These are phyloP conservation scores for Aelia acuminata DNA, from an alignment of 2,888 invertebrate genomes.

Conservation along the genomic window DNA sequence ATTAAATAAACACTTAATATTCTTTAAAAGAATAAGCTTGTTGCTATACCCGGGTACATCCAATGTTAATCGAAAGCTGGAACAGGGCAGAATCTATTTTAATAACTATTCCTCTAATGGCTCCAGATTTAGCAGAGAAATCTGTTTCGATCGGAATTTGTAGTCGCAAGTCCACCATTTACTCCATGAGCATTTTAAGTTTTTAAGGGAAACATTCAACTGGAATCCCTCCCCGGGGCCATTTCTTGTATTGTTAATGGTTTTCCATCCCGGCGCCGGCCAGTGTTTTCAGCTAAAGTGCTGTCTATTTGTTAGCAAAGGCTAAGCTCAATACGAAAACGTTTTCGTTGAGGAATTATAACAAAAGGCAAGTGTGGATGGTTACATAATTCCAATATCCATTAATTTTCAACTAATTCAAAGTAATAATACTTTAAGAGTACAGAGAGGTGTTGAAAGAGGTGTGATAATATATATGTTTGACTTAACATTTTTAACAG, in stretches of 20 bases:
- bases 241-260: conserved; percentile 46
- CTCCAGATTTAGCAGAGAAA: neutral
- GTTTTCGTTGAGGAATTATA: neutral
- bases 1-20: too few relatives aligned
- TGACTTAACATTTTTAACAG: too few relatives aligned
- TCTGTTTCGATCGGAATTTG: neutral
- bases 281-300: neutral
- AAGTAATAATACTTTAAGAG: too few relatives aligned
- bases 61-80: neutral
- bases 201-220: conserved; percentile 43
- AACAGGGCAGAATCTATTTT: neutral
- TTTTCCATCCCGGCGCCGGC: neutral
- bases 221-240: neutral
- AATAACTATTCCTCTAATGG: conserved; percentile 4
- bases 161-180: neutral
- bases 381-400: neutral
- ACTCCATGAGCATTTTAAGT: neutral
- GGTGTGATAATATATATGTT: too few relatives aligned
- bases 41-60: neutral
- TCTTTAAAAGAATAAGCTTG: too few relatives aligned
- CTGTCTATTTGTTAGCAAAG: neutral
- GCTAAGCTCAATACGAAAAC: neutral
- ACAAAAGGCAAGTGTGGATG: neutral
- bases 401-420: neutral
- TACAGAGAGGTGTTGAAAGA: too few relatives aligned